These are phyloP conservation scores for Sigmodon hispidus DNA, from an alignment of 2,113 vertebrate genomes.

Conservation along the genomic window DNA sequence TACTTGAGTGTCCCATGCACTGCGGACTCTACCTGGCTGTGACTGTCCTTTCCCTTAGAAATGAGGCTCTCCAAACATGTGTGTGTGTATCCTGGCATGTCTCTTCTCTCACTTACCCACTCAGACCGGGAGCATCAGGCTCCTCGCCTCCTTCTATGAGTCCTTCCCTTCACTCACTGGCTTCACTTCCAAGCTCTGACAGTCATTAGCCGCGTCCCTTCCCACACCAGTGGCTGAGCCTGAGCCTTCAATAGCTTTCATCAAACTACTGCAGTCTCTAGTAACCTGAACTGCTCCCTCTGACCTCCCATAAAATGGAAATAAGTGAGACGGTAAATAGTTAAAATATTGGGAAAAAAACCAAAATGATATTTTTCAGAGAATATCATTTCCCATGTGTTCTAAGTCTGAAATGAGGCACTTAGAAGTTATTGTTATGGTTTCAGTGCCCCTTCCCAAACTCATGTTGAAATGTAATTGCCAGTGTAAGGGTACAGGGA, in stretches of 20 bases:
- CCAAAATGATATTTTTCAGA: background rate
- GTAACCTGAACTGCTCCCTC: background rate
- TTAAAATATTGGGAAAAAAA: background rate
- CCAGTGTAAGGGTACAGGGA: background rate
- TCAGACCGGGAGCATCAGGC: background rate
- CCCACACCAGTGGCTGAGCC: no score
- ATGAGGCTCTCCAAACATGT: background rate
- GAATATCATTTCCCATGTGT: background rate
- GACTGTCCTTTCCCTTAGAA: background rate
- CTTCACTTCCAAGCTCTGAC: background rate
- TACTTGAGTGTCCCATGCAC: background rate
- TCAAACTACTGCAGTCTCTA: background rate
- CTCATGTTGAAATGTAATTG: background rate
- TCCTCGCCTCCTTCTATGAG: background rate
- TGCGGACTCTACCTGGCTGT: background rate
- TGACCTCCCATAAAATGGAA: background rate
- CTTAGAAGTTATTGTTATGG: background rate
- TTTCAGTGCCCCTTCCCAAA: background rate
- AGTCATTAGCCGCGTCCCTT: background rate
- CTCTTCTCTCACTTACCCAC: background rate
- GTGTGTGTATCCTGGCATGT: background rate
- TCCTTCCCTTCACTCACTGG: no score
- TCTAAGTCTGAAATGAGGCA: background rate
- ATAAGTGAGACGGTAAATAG: background rate
- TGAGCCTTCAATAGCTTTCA: background rate